These are phyloP conservation scores for Amphipyra berbera DNA, from an alignment of 2,888 invertebrate species.

Conservation along the genomic window DNA sequence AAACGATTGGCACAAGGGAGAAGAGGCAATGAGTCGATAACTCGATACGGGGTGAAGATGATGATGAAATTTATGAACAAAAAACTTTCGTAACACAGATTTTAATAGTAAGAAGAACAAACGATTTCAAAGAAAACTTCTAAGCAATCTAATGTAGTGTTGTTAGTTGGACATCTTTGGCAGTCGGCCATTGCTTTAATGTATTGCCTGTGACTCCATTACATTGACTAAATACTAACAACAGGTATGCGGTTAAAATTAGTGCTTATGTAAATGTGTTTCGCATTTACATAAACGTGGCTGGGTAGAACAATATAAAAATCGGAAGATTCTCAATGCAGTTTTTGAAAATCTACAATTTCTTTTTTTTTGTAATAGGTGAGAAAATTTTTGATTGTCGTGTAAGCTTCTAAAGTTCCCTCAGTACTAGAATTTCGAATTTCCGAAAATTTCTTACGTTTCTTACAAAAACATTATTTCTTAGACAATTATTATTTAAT, in stretches of 20 bases:
- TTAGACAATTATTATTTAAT: no score
- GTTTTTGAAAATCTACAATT: no score
- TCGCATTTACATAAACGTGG: slow-evolving; percentile 7
- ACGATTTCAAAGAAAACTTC: slow-evolving; percentile 45
- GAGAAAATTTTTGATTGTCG: no score
- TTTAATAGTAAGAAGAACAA: slow-evolving; percentile 19
- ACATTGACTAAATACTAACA: slow-evolving; percentile 51
- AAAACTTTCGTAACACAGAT: slow-evolving; percentile 8
- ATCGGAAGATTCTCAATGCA: not conserved
- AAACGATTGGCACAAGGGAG: no score
- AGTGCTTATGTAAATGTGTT: slow-evolving; percentile 41
- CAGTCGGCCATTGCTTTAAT: slow-evolving; percentile 54
- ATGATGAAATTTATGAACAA: not conserved
- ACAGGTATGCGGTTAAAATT: slow-evolving; percentile 46
- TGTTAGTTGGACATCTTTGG: slow-evolving; percentile 46
- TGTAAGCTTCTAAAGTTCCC: no score
- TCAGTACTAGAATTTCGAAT: no score
- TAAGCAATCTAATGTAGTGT: slow-evolving; percentile 40
- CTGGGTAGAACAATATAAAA: not conserved
- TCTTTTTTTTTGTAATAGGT: no score
- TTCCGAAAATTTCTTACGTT: no score
- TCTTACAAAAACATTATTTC: no score
- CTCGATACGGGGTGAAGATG: not conserved
- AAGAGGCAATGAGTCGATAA: no score
- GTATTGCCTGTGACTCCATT: slow-evolving; percentile 52